A percentile compares a stretch with the other conserved stretches of the same genome.
Evolutionary conservation across 2,888 invertebrate genomes (phyloP).

Genomic region (Drosophila aldrichi): DNA sequence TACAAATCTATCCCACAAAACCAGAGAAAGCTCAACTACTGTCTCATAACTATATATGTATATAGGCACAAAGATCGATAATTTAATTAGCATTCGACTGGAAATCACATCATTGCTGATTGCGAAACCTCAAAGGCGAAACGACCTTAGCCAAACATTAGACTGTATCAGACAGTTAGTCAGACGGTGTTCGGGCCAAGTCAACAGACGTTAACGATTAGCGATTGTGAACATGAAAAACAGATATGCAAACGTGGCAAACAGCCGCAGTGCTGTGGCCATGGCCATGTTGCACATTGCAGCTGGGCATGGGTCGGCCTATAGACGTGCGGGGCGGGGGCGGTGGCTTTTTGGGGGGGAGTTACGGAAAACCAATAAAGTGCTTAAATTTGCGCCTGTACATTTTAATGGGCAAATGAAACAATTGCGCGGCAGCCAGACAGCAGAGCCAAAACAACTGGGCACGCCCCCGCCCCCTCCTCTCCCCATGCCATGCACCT

Average conservation of each 20-base stretch:
- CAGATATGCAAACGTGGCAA: slow-evolving; percentile 77
- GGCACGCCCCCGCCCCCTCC: slow-evolving; percentile 14
- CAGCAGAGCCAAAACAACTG: slow-evolving; percentile 21
- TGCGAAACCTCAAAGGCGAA: slow-evolving; percentile 6
- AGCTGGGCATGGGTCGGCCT: background rate
- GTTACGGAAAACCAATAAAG: slow-evolving; percentile 69
- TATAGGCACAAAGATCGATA: background rate
- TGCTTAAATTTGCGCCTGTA: slow-evolving; percentile 72
- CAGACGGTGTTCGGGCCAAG: background rate
- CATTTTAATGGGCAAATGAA: slow-evolving; percentile 78
- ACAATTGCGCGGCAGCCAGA: slow-evolving; percentile 58
- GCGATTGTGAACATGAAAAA: slow-evolving; percentile 74
- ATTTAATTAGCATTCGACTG: background rate
- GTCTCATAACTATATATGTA: too few relatives aligned
- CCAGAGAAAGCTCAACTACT: too few relatives aligned
- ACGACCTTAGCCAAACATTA: slow-evolving; percentile 3
- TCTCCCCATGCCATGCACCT: background rate
- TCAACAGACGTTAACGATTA: slow-evolving; percentile 64
- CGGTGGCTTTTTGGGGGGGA: slow-evolving; percentile 17
- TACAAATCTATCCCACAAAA: too few relatives aligned
- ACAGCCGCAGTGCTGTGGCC: slow-evolving; percentile 62
- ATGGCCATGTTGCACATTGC: slow-evolving; percentile 27
- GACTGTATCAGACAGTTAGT: slow-evolving; percentile 5
- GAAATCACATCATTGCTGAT: background rate
- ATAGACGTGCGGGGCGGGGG: background rate